Conservation (phyloP, 1,140 invertebrate species). For the Amyelois transitella region DNA sequence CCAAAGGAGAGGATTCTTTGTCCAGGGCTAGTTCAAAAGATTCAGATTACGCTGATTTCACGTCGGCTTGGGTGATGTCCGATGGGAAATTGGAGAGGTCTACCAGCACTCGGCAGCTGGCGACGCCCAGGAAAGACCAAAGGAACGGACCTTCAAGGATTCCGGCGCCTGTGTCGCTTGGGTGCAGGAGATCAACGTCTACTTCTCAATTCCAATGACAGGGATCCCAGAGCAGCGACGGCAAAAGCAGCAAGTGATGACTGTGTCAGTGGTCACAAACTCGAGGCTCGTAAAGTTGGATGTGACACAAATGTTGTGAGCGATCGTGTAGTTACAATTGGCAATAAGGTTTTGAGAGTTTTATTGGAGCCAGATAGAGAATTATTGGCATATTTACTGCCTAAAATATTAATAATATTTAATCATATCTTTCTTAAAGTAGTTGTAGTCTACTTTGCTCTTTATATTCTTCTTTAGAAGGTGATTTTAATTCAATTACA, state of each 20-base stretch:
- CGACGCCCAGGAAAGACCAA: constrained; percentile 75
- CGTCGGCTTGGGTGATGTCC: constrained; percentile 83
- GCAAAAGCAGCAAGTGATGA: constrained; percentile 20
- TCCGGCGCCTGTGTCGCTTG: constrained; percentile 74
- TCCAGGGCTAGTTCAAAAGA: constrained; percentile 74
- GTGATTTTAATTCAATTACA: neutral
- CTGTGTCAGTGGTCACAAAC: constrained; percentile 12
- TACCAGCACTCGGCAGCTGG: constrained; percentile 66
- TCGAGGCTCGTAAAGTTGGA: neutral
- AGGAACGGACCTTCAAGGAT: constrained; percentile 73
- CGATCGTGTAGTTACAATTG: constrained; percentile 20
- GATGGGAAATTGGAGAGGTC: constrained; percentile 78
- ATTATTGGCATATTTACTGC: neutral
- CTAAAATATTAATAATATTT: neutral
- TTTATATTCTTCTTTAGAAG: neutral
- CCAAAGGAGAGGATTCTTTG: constrained; percentile 65
- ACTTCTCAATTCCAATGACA: constrained; percentile 65
- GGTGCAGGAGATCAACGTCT: constrained; percentile 64
- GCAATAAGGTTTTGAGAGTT: constrained; percentile 16
- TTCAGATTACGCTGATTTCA: constrained; percentile 79
- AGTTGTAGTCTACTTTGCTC: neutral
- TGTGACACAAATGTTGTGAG: constrained; percentile 12
- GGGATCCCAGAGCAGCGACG: constrained; percentile 17
- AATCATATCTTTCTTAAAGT: neutral
- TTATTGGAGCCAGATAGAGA: neutral